Evolutionary conservation across 2,888 invertebrate species (phyloP).

Genomic region (Anthophora plumipes): DNA sequence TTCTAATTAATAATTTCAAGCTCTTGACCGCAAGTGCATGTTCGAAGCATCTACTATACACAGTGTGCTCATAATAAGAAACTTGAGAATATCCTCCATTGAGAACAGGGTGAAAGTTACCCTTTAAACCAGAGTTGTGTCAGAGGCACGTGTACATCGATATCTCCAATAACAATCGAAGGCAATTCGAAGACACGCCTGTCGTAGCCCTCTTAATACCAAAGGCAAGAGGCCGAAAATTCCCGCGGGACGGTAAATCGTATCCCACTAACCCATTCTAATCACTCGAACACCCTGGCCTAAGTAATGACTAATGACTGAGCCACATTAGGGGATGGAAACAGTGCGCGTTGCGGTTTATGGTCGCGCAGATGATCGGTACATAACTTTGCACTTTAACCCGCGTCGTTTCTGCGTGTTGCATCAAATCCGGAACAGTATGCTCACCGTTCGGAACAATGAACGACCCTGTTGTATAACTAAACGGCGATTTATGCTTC

Average conservation of each 20-base stretch:
- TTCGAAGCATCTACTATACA: neutral
- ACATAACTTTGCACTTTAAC: constrained; percentile 77
- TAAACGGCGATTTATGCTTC: constrained; percentile 60
- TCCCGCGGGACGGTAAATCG: constrained; percentile 66
- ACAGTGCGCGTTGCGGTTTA: constrained; percentile 64
- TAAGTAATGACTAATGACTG: constrained; percentile 74
- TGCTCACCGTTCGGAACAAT: constrained; percentile 45
- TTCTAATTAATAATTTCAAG: no score
- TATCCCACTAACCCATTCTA: constrained; percentile 69
- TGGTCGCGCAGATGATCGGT: constrained; percentile 64
- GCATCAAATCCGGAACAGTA: constrained; percentile 31
- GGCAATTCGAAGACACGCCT: neutral
- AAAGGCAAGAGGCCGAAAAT: constrained; percentile 40
- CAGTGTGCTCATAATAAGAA: neutral
- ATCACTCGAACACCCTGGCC: constrained; percentile 52
- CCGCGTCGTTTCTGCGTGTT: constrained; percentile 45
- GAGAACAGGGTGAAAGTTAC: neutral
- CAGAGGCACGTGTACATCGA: neutral
- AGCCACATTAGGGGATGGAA: constrained; percentile 65
- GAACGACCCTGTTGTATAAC: constrained; percentile 49
- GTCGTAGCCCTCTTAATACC: neutral
- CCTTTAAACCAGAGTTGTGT: neutral
- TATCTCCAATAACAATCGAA: constrained; percentile 36
- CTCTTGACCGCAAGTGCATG: no score
- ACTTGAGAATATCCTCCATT: neutral